Base-by-base conservation (phyloP, 2,113 vertebrate species). In the Camarhynchus parvulus region DNA sequence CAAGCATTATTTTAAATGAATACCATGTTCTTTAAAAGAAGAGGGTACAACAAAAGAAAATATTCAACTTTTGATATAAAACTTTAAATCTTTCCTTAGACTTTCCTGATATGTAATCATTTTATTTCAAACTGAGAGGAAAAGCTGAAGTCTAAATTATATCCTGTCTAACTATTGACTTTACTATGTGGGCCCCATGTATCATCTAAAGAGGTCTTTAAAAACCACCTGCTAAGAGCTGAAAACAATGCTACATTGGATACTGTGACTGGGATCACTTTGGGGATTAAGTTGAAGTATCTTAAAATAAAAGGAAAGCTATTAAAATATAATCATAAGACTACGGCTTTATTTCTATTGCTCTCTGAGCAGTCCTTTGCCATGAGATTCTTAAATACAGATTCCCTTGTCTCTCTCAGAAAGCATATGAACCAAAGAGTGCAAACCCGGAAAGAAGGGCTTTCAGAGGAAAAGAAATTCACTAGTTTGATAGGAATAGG, bases 131-230 rank as follows among this genome's bases (percentile, higher is more conserved):
- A 96, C 61, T 66, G 68, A 92, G 90, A 89, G 87, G 69, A 92
- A 89, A 88, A 87, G 89, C 76, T 96, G 90, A 97, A 92, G 86
- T 52, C 81, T 93, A 97, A 97, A 97, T 96, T 97, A 95, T 93
- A 94, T 85, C 92, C 83, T 97, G 96, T 94, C 94, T 91, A 94
- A 88, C 86, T 95, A 83, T 35, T 96, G 96, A 78, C 96, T 97
- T 93, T 46, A 63, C 47, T 56, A 95, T 95, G 94, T 90, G 68
- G 92, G 86, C 83, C 73, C 15, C 5, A 5, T 19, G 37, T 70
- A 87, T 78, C 76, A 59, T 75, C 90, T 85, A 80, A 90, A 87
- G 88, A 95, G 58, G 69, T 55, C 56, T 93, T 83, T 94, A 94
- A 94, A 95, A 95, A 61, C 75, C 55, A 64, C 87, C 92, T 96